Percentiles rank a stretch among this genome's conserved stretches.
These are phyloP conservation scores for Lutjanus campechanus DNA, from an alignment of 2,797 vertebrate genomes.

Conservation along the genomic window DNA sequence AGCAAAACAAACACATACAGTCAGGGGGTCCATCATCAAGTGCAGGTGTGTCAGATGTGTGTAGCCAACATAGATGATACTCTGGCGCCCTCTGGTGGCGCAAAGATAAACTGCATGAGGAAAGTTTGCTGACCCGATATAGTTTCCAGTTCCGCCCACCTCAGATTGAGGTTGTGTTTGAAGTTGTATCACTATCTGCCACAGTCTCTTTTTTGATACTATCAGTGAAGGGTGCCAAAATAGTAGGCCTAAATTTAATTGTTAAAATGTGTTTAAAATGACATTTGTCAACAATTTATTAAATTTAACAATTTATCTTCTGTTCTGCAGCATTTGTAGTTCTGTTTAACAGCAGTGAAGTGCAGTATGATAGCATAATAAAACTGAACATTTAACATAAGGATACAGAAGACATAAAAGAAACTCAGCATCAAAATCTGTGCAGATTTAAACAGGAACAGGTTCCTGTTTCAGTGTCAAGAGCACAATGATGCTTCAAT, in stretches of 20 bases:
- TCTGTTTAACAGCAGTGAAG: background rate
- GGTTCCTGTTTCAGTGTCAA: too few species aligned
- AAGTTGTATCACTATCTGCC: too few species aligned
- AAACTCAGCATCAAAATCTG: too few species aligned
- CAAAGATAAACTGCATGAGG: background rate
- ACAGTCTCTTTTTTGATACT: too few species aligned
- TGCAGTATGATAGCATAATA: background rate
- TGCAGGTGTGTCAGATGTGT: background rate
- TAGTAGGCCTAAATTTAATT: too few species aligned
- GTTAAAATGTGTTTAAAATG: too few species aligned
- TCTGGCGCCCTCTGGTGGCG: conserved; percentile 6
- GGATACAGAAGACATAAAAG: too few species aligned
- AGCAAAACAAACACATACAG: background rate
- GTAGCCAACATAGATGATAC: background rate
- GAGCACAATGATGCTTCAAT: too few species aligned
- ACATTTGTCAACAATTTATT: background rate
- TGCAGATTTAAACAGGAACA: too few species aligned
- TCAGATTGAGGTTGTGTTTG: too few species aligned
- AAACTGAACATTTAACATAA: background rate
- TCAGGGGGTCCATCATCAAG: background rate
- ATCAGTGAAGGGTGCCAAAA: too few species aligned
- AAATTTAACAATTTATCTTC: background rate
- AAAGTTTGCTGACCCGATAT: background rate
- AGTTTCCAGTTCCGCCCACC: too few species aligned
- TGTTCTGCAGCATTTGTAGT: background rate